phyloP scores from a whole-genome alignment of 2,888 invertebrate species.

The Chrysolina americana region DNA sequence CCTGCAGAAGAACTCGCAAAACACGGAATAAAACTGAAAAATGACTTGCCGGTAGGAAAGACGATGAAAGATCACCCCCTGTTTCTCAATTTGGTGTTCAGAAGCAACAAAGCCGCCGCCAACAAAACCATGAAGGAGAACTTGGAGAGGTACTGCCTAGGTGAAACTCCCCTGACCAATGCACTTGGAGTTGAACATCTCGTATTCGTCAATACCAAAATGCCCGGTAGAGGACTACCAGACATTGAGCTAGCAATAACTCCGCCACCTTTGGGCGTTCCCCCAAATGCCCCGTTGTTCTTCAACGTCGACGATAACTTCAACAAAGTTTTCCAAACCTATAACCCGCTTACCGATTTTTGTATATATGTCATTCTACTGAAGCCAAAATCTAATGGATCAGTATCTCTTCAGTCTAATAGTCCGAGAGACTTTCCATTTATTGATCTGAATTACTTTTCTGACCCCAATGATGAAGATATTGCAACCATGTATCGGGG shows the following conservation, averaged over 20 bases:
- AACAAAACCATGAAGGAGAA: conserved; percentile 23
- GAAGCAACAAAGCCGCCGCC: conserved; percentile 20
- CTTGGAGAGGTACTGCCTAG: conserved; percentile 25
- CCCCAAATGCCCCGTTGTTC: background rate
- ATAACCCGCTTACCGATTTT: conserved; percentile 42
- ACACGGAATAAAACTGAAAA: conserved; percentile 75
- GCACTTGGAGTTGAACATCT: conserved; percentile 26
- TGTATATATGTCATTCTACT: conserved; percentile 50
- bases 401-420: conserved; percentile 56
- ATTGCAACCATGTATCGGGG: conserved; percentile 77
- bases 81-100: conserved; percentile 30
- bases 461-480: conserved; percentile 68
- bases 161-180: conserved; percentile 30
- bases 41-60: conserved; percentile 81
- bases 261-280: conserved; percentile 69
- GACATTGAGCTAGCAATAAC: conserved; percentile 56
- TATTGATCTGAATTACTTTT: conserved; percentile 57
- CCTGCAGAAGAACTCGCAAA: conserved; percentile 75
- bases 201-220: conserved; percentile 37
- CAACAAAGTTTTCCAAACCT: conserved; percentile 11
- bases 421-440: conserved; percentile 59
- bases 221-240: conserved; percentile 43
- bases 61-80: conserved; percentile 83
- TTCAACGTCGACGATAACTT: conserved; percentile 28
- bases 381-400: conserved; percentile 59